Evolutionary conservation across 2,113 vertebrate species (phyloP), one percentile per base, ranked within the genome.

Genomic region (Varanus salvator): DNA sequence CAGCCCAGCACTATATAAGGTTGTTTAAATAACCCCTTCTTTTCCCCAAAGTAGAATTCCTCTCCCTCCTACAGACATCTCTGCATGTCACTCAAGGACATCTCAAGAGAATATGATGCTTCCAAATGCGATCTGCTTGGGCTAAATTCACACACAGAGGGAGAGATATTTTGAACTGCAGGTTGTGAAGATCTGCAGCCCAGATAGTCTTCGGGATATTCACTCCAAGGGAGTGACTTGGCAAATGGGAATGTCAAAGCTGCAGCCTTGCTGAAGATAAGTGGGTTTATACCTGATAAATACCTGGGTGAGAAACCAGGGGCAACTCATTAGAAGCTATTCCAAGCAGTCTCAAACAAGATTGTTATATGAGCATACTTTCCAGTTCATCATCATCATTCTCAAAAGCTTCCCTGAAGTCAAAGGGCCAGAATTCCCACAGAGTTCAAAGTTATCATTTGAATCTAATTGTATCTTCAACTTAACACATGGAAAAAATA

Each of bases 11-110:
- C 29, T 91, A n/a, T 82, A 48, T 72, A 89, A 93, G 76, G 89
- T 57, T 93, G 74, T 3, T 87, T 92, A 94, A 89, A 87, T 93
- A 94, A 91, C 50, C 50, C 0, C 72, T 85, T 96, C 29, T 34
- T 72, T 54, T 86, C 90, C 80, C 76, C 88, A 84, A 44, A 91
- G 90, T n/a, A 88, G 83, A 94, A 93, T 15, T 94, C 89, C 91
- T 52, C 17, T 8, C 48, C 52, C 27, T n/a, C 72, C 77, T 14
- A 54, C 50, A 48, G 14, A 17, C 29, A 11, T 23, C 75, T 21
- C 2, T 25, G 44, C 68, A 71, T 80, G 48, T 3, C 21, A 25
- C 88, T 93, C 87, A 93, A 96, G 52, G 87, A 90, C 52, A 87
- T 92, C 91, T 83, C 84, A 85, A 76, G 34, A 84, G 80, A 90